A percentile compares a stretch with the other conserved stretches of the same genome.
Conservation (phyloP, 2,888 invertebrate species). For the Odontothrips loti region DNA sequence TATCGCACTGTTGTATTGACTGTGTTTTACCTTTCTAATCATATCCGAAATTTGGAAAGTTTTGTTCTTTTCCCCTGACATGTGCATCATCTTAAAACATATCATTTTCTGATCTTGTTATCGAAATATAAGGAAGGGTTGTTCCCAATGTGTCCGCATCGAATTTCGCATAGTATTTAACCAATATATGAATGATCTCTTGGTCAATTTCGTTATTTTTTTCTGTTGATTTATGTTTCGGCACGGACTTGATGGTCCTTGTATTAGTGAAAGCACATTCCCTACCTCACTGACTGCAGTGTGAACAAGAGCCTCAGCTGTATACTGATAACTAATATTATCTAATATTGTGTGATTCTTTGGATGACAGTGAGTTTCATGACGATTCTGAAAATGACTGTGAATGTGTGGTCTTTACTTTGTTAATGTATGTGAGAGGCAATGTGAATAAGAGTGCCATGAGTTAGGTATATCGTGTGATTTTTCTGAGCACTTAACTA, state of each 20-base stretch:
- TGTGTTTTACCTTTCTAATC: background rate
- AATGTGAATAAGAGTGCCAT: background rate
- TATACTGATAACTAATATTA: background rate
- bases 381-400: background rate
- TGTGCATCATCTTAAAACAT: background rate
- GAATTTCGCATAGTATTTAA: background rate
- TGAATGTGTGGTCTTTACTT: background rate
- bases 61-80: too few relatives aligned
- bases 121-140: too few relatives aligned
- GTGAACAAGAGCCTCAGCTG: background rate
- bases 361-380: too few relatives aligned
- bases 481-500: background rate
- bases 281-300: background rate
- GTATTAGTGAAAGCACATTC: background rate
- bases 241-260: too few relatives aligned
- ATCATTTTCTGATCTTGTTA: background rate
- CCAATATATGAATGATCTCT: background rate
- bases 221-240: too few relatives aligned
- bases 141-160: background rate
- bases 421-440: background rate
- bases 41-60: background rate
- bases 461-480: too few relatives aligned
- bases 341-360: constrained; percentile 2
- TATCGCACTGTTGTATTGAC: constrained; percentile 6
- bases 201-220: too few relatives aligned